Evolutionary conservation across 2,888 invertebrate genomes (phyloP).

Genomic region (Luperina testacea): DNA sequence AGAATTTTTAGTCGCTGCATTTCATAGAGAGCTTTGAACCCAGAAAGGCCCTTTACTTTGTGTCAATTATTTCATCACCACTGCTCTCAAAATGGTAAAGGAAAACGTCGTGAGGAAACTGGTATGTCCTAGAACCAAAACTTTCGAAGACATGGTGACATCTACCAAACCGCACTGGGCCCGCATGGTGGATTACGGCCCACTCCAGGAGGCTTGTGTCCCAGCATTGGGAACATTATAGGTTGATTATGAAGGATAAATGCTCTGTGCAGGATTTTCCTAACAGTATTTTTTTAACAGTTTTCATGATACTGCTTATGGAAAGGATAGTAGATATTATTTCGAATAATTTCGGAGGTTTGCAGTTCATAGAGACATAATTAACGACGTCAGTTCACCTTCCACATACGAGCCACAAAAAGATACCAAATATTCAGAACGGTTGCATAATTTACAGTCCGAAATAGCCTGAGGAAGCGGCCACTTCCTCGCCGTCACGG

Average conservation of each 20-base stretch:
- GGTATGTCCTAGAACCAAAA: neutral
- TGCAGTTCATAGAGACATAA: constrained; percentile 51
- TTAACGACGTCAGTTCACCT: constrained; percentile 44
- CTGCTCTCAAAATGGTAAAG: neutral
- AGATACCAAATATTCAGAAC: constrained; percentile 71
- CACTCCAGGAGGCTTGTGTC: neutral
- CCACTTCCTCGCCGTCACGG: constrained; percentile 69
- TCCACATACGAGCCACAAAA: constrained; percentile 64
- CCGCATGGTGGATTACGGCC: neutral
- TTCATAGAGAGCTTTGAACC: neutral
- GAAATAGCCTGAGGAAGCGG: constrained; percentile 77
- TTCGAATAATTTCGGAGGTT: neutral
- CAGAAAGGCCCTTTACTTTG: too few relatives aligned
- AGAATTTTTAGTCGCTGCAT: neutral
- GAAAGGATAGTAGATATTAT: neutral
- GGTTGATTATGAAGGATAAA: neutral
- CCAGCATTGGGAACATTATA: neutral
- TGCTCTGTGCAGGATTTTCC: neutral
- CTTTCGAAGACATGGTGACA: neutral
- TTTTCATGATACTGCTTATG: neutral
- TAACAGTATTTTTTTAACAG: neutral
- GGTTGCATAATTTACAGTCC: constrained; percentile 78
- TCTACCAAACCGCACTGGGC: neutral
- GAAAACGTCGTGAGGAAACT: neutral
- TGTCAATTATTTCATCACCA: neutral